Conservation (phyloP, 1,140 invertebrate species). For the Augochlora pura region DNA sequence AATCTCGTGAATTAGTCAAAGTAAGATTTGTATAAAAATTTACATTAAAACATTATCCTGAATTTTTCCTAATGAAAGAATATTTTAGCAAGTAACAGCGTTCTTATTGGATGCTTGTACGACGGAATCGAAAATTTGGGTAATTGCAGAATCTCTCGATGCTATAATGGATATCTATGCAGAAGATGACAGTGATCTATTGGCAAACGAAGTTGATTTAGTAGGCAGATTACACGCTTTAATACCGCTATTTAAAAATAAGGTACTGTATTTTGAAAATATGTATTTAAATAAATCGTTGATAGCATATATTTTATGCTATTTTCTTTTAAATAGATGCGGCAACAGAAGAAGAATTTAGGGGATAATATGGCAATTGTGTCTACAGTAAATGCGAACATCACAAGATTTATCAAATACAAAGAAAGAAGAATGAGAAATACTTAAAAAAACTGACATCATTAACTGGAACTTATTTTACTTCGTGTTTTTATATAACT, state of each 20-base stretch:
- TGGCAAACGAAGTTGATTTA: constrained; percentile 84
- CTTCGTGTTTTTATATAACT: constrained; percentile 1
- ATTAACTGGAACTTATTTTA: not conserved
- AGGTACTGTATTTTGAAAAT: constrained; percentile 77
- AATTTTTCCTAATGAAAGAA: constrained; percentile 62
- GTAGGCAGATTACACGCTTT: constrained; percentile 82
- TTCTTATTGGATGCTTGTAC: constrained; percentile 81
- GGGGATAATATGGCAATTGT: constrained; percentile 85
- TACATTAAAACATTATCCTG: constrained; percentile 47
- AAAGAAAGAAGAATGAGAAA: constrained; percentile 73
- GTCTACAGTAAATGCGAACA: constrained; percentile 85
- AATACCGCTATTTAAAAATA: constrained; percentile 83
- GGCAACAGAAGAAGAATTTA: constrained; percentile 83
- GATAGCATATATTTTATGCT: constrained; percentile 36
- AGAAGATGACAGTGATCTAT: constrained; percentile 86
- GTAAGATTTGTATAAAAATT: constrained; percentile 58
- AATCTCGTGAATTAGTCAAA: constrained; percentile 71
- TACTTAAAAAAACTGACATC: constrained; percentile 17
- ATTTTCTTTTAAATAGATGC: constrained; percentile 75
- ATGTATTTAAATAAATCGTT: constrained; percentile 6
- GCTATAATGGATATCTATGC: constrained; percentile 89
- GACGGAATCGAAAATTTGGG: constrained; percentile 83
- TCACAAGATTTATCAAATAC: constrained; percentile 87
- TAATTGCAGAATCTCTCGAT: constrained; percentile 87
- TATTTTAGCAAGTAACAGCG: constrained; percentile 72